Conservation (phyloP, 2,113 vertebrate genomes). For the Hirundichthys speculiger region DNA sequence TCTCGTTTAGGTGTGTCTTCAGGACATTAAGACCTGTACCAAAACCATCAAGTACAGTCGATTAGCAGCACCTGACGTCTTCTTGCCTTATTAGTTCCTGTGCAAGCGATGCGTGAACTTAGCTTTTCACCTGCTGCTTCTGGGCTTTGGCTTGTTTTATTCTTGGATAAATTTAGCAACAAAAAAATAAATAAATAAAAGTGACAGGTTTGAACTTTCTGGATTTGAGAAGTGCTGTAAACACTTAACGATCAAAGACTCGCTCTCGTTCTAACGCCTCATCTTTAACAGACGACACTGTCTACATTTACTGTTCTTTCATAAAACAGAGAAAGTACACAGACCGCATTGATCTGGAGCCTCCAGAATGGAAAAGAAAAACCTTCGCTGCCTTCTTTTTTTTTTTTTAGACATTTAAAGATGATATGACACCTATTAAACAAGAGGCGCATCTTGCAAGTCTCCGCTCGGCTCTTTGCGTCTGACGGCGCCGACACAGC, state of each 20-base stretch:
- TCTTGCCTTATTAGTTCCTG: too few relatives aligned
- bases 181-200: neutral
- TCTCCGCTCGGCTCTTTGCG: constrained; percentile 32
- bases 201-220: constrained; percentile 34
- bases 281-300: constrained; percentile 39
- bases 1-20: too few relatives aligned
- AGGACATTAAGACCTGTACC: too few relatives aligned
- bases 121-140: too few relatives aligned
- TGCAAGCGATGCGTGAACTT: too few relatives aligned
- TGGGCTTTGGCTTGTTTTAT: too few relatives aligned
- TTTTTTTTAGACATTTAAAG: constrained; percentile 46
- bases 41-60: too few relatives aligned
- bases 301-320: constrained; percentile 26
- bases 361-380: constrained; percentile 31
- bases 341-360: constrained; percentile 51
- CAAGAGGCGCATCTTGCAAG: constrained; percentile 50
- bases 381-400: constrained; percentile 24
- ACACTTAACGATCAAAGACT: constrained; percentile 28
- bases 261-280: constrained; percentile 10
- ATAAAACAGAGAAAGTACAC: constrained; percentile 46
- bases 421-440: constrained; percentile 65
- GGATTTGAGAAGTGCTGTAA: constrained; percentile 33
- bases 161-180: neutral
- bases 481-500: constrained; percentile 39
- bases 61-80: too few relatives aligned